Percentiles rank a stretch among this genome's conserved stretches.
Evolutionary conservation across 2,888 invertebrate species (phyloP).

Genomic region (Callimorpha dominula): DNA sequence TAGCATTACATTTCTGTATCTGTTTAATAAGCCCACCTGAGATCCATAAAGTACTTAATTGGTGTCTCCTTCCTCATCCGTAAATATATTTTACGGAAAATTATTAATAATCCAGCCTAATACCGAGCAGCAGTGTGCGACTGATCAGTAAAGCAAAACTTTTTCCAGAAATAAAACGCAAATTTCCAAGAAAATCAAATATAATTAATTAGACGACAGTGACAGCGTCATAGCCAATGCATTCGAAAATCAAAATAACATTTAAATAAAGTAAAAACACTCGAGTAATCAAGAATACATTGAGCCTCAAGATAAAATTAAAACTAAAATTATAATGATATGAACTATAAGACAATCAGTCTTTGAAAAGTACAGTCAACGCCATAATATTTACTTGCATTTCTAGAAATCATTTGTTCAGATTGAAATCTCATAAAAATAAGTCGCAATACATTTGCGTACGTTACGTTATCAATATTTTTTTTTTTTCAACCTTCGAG

Average conservation of each 20-base stretch:
- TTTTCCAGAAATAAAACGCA: slow-evolving; percentile 26
- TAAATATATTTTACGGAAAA: too few relatives aligned
- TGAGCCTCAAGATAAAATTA: slow-evolving; percentile 41
- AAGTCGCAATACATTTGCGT: too few relatives aligned
- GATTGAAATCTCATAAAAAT: too few relatives aligned
- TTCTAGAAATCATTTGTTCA: background rate
- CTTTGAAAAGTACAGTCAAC: slow-evolving; percentile 48
- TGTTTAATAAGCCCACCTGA: too few relatives aligned
- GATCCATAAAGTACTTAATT: too few relatives aligned
- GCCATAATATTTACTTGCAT: slow-evolving; percentile 21
- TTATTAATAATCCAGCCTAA: background rate
- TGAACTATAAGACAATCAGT: slow-evolving; percentile 50
- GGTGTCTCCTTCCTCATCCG: too few relatives aligned
- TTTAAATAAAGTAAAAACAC: slow-evolving; percentile 34
- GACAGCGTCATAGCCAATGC: slow-evolving; percentile 37
- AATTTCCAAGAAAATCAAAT: slow-evolving; percentile 43
- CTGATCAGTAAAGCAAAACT: too few relatives aligned
- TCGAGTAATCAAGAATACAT: slow-evolving; percentile 30
- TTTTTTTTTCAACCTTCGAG: too few relatives aligned
- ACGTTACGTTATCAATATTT: too few relatives aligned
- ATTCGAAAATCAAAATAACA: slow-evolving; percentile 39
- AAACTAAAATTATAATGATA: slow-evolving; percentile 27
- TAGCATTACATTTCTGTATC: too few relatives aligned
- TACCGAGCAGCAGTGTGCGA: background rate
- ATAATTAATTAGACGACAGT: slow-evolving; percentile 43